Evolutionary conservation across 2,888 invertebrate species (phyloP), one percentile per base, ranked within the genome.

Genomic region (Agonopterix arenella): DNA sequence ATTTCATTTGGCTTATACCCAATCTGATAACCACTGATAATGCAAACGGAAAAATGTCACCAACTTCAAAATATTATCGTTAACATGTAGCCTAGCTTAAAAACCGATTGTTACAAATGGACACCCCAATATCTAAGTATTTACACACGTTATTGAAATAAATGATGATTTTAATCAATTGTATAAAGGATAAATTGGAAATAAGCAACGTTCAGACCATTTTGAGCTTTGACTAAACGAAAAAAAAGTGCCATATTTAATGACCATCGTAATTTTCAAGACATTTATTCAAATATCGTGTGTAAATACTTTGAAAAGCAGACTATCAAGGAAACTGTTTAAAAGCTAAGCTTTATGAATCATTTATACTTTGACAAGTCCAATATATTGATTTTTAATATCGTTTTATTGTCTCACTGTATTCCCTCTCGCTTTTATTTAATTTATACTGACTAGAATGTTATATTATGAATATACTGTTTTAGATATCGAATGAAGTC

Each of bases 351-450:
- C 47, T 49, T 49, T 52, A 47, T 48, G 44, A 40, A 41, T 52
- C 38, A 62, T 75, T 74, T 72, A 72, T 71, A 66, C 54, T 63
- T 73, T 76, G 73, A 73, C 72, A 71, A 73, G 68, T 72, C 56
- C 63, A 76, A 74, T 76, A 76, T 72, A 72, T 42, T 52, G 52
- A 48, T 52, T 52, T 52, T 47, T 47, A 47, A 52, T 49, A n/a
- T 40, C 40, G 10, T 40, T 40, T n/a, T 40, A 40, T 40, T 10
- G 40, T 43, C 3, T 43, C 43, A 43, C 43, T 11, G 11, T 13
- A 43, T 11, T 11, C 13, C 13, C 13, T 43, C 1, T 43, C 13
- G 1, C 40, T 40, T 43, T 43, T 43, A 11, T n/a, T 11, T 8
- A 4, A 43, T 28, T 28, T 4, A 7, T 4, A 18, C 18, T 28